phyloP scores from a whole-genome alignment of 2,888 invertebrate species.

The Stenchaetothrips biformis region DNA sequence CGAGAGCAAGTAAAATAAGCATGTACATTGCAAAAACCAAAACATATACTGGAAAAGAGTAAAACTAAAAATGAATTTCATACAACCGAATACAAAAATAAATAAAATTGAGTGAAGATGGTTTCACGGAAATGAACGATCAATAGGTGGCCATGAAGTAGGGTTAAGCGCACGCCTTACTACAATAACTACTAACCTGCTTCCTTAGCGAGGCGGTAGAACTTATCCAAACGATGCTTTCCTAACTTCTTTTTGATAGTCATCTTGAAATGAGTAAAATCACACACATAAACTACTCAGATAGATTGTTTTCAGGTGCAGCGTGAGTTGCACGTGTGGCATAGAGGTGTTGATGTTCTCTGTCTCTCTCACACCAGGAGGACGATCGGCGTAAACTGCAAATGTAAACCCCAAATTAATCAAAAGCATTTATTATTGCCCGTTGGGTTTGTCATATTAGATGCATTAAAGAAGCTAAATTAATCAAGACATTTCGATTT shows the following conservation, averaged over 20 bases:
- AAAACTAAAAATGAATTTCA: slow-evolving; percentile 24
- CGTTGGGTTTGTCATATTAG: too few relatives aligned
- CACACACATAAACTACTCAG: too few relatives aligned
- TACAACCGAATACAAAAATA: slow-evolving; percentile 11
- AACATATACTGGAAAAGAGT: slow-evolving; percentile 24
- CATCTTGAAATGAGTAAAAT: slow-evolving; percentile 56
- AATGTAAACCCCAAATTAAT: too few relatives aligned
- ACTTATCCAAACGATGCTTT: slow-evolving; percentile 97
- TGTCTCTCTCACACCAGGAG: too few relatives aligned
- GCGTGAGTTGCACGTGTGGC: too few relatives aligned
- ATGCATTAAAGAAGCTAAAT: too few relatives aligned
- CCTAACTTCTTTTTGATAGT: slow-evolving; percentile 94
- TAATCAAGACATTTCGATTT: too few relatives aligned
- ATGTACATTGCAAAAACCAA: background rate
- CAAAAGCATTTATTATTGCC: too few relatives aligned
- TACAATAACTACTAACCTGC: slow-evolving; percentile 64
- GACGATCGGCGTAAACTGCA: too few relatives aligned
- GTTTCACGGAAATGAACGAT: slow-evolving; percentile 20
- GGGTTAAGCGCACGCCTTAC: background rate
- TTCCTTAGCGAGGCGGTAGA: slow-evolving; percentile 97
- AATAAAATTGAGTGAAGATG: slow-evolving; percentile 27
- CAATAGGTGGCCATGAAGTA: background rate
- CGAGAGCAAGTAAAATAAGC: background rate
- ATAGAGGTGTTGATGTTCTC: too few relatives aligned
- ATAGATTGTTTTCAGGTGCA: too few relatives aligned